Evolutionary conservation across 30 jellyfish, hydroid and myxozoan genomes (phyloP).

Genomic region (Sanderia malayensis): DNA sequence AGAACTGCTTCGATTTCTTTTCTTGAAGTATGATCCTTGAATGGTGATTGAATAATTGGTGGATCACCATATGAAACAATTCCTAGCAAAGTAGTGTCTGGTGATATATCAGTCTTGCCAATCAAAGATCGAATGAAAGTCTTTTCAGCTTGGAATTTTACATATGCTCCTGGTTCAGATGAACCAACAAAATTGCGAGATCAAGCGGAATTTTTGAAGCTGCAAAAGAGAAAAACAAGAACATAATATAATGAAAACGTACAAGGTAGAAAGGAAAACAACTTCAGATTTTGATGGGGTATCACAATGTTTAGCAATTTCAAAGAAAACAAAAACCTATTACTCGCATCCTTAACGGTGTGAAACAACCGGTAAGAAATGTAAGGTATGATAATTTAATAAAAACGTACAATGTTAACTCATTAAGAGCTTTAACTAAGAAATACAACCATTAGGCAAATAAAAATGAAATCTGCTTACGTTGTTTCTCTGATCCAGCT

Average conservation of each 20-base stretch:
- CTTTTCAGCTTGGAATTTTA: slow-evolving; percentile 48
- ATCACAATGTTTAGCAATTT: too few species aligned
- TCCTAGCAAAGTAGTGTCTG: slow-evolving; percentile 27
- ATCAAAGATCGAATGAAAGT: slow-evolving; percentile 22
- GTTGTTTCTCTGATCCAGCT: slow-evolving; percentile 3
- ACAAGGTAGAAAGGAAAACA: too few species aligned
- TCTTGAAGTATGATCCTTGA: slow-evolving; percentile 35
- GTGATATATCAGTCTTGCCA: slow-evolving; percentile 29
- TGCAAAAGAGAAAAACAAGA: too few species aligned
- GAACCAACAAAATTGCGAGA: slow-evolving; percentile 57
- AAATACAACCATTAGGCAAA: neutral
- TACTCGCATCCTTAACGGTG: too few species aligned
- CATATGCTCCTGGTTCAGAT: slow-evolving; percentile 30
- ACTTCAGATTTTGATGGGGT: too few species aligned
- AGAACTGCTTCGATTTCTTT: slow-evolving; percentile 2
- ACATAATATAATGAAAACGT: too few species aligned
- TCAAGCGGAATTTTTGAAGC: slow-evolving; percentile 20
- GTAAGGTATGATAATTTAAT: too few species aligned
- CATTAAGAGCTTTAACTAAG: neutral
- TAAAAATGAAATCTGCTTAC: neutral
- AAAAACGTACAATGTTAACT: neutral
- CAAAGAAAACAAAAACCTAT: too few species aligned
- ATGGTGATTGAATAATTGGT: slow-evolving; percentile 22
- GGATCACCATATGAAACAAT: slow-evolving; percentile 54
- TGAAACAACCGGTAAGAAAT: too few species aligned